Evolutionary conservation across 1,140 invertebrate genomes (phyloP).

Genomic region (Chironomus striatipennis): DNA sequence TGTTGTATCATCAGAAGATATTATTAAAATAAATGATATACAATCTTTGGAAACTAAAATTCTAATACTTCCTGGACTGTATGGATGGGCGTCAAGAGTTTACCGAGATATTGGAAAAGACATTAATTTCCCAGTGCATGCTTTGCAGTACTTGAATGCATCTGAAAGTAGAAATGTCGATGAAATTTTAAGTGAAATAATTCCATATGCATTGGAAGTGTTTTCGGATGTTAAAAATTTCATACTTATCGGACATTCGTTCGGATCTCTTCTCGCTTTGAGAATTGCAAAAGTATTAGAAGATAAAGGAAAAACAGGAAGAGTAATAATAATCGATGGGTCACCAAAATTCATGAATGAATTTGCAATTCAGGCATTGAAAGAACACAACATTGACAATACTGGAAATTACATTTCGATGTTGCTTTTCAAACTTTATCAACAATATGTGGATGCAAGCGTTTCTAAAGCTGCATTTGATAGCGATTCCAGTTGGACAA

Average conservation of each 20-base stretch:
- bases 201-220: conserved; percentile 30
- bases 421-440: conserved; percentile 45
- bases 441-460: conserved; percentile 36
- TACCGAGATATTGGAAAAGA: conserved; percentile 33
- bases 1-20: not conserved
- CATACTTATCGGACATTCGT: conserved; percentile 54
- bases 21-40: not conserved
- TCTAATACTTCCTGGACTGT: conserved; percentile 65
- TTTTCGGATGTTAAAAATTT: conserved; percentile 52
- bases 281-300: conserved; percentile 49
- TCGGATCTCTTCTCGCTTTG: conserved; percentile 49
- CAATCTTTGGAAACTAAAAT: not conserved
- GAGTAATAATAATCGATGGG: conserved; percentile 49
- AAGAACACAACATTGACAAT: conserved; percentile 40
- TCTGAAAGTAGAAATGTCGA: conserved; percentile 18
- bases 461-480: not conserved
- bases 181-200: not conserved
- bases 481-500: conserved; percentile 27
- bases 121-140: conserved; percentile 29
- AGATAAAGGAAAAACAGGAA: conserved; percentile 45
- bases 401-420: conserved; percentile 47
- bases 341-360: conserved; percentile 47
- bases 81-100: conserved; percentile 53
- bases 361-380: conserved; percentile 31
- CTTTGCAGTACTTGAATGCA: conserved; percentile 33